Evolutionary conservation across 2,797 vertebrate species (phyloP).

Genomic region (Mionectes olivaceus): DNA sequence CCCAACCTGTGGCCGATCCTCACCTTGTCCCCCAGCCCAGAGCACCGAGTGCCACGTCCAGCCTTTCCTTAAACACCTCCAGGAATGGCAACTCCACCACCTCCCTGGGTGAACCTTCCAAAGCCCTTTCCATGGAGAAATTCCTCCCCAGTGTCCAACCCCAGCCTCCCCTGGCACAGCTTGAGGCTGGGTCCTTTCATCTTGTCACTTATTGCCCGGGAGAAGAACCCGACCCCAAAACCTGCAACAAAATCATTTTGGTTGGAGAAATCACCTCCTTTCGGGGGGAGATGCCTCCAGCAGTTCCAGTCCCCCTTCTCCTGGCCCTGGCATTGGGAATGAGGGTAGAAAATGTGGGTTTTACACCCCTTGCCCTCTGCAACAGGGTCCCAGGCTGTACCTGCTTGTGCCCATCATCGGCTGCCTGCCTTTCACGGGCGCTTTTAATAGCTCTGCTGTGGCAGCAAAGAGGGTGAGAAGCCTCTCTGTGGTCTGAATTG

Average conservation of each 20-base stretch:
- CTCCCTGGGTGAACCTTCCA: background rate
- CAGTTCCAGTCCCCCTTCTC: background rate
- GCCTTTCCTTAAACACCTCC: background rate
- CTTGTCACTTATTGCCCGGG: fast-evolving
- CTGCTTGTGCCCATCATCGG: background rate
- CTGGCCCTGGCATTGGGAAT: background rate
- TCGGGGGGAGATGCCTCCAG: background rate
- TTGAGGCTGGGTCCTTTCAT: no score
- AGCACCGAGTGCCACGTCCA: background rate
- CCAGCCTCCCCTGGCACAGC: background rate
- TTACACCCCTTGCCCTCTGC: background rate
- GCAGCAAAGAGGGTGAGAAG: background rate
- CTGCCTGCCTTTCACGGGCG: background rate
- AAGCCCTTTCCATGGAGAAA: background rate
- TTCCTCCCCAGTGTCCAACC: background rate
- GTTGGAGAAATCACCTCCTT: background rate
- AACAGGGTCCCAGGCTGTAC: background rate
- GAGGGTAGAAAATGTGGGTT: background rate
- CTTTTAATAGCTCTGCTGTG: conserved; percentile 1
- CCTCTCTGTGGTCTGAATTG: background rate
- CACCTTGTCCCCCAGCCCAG: background rate
- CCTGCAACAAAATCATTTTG: background rate
- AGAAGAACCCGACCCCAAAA: background rate
- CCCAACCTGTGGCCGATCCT: fast-evolving
- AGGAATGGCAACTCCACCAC: background rate